Percentiles rank a stretch among this genome's conserved stretches.
These are phyloP conservation scores for Cynopterus brachyotis DNA, from an alignment of 2,113 vertebrate species.

Conservation along the genomic window DNA sequence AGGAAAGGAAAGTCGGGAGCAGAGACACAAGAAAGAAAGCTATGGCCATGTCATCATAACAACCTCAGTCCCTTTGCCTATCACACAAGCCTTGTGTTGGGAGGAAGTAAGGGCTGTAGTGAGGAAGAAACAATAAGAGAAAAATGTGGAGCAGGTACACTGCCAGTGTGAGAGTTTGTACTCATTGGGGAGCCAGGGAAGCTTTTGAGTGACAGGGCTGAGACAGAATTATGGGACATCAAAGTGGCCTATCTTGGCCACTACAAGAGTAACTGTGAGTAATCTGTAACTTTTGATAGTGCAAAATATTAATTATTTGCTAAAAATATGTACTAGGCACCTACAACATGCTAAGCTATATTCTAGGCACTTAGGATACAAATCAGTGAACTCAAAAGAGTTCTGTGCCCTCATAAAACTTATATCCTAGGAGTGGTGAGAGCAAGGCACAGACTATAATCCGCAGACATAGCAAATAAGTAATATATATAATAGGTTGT, in stretches of 20 bases:
- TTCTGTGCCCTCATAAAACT: not conserved
- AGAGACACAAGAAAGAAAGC: not conserved
- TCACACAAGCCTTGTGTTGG: rapidly evolving
- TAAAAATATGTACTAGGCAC: not conserved
- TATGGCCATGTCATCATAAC: not conserved
- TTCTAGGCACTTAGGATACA: not conserved
- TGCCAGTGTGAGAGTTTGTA: too few relatives aligned
- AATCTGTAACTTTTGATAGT: not conserved
- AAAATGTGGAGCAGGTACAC: not conserved
- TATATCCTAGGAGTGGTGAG: not conserved
- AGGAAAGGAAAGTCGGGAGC: not conserved
- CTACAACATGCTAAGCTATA: not conserved
- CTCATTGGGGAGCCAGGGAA: not conserved
- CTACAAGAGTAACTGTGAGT: not conserved
- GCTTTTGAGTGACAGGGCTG: not conserved
- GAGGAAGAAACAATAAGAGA: not conserved
- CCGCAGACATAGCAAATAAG: not conserved
- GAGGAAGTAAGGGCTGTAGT: not conserved
- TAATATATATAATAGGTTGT: not conserved
- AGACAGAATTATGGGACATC: not conserved
- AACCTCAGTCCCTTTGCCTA: not conserved
- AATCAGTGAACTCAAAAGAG: not conserved
- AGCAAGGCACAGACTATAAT: not conserved
- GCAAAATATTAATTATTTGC: not conserved
- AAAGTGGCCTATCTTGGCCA: not conserved